These are phyloP conservation scores for Oreochromis tanganicae DNA, from an alignment of 2,113 vertebrate genomes.

Conservation along the genomic window DNA sequence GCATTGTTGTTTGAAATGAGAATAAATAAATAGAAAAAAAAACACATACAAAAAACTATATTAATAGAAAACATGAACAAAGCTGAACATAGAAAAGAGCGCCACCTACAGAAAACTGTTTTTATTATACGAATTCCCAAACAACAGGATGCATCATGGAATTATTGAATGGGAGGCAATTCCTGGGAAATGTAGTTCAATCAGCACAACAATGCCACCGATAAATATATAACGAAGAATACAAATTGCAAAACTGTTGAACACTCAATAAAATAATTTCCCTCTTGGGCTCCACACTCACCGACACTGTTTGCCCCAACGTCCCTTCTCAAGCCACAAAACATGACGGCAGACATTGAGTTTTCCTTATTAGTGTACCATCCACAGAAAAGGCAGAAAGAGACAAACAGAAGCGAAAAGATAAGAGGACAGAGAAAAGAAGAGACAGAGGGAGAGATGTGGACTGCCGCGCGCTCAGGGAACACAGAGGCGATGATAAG, in stretches of 20 bases:
- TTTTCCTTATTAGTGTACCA: conserved; percentile 1
- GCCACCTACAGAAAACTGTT: neutral
- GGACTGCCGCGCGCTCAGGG: conserved; percentile 37
- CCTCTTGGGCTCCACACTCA: conserved; percentile 36
- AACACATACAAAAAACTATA: neutral
- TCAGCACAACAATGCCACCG: neutral
- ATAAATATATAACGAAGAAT: neutral
- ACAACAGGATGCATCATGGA: neutral
- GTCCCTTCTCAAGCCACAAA: conserved; percentile 63
- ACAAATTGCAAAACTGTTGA: neutral
- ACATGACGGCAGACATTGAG: conserved; percentile 67
- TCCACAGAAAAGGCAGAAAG: conserved; percentile 18
- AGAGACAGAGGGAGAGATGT: conserved; percentile 38
- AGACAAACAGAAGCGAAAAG: neutral
- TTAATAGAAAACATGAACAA: neutral
- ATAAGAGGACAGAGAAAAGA: neutral
- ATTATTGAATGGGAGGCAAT: neutral
- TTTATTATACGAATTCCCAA: neutral
- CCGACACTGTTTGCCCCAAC: conserved; percentile 45
- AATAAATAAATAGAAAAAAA: neutral
- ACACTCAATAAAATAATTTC: neutral
- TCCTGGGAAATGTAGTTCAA: neutral
- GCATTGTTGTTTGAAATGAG: neutral
- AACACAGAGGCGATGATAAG: conserved; percentile 54
- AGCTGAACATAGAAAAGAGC: neutral